phyloP scores from a whole-genome alignment of 2,888 invertebrate genomes.

The Acronicta leporina region DNA sequence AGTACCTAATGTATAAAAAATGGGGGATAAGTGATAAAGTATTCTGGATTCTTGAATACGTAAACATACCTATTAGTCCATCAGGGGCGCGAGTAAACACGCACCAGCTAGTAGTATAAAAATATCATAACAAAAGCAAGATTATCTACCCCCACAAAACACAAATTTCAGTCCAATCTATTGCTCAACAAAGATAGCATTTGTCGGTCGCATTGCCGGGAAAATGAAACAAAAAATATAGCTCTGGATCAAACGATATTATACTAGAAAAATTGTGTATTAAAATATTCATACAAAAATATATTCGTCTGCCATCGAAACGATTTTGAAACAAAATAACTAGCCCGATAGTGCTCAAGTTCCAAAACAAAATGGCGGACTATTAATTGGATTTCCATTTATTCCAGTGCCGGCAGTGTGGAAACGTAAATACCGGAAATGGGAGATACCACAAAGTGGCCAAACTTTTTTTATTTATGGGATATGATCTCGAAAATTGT shows the following conservation, averaged over 20 bases:
- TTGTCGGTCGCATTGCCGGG: constrained; percentile 5
- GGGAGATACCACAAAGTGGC: constrained; percentile 32
- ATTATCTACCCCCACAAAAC: too few species aligned
- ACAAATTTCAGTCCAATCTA: constrained; percentile 2
- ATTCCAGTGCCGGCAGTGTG: constrained; percentile 19
- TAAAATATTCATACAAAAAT: constrained; percentile 53
- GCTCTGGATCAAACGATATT: constrained; percentile 18
- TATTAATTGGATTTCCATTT: constrained; percentile 46
- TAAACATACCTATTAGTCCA: too few species aligned
- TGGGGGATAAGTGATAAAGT: too few species aligned
- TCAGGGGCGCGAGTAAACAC: too few species aligned
- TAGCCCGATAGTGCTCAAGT: constrained; percentile 25
- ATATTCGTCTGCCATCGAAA: constrained; percentile 19
- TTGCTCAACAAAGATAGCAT: constrained; percentile 9
- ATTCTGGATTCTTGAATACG: too few species aligned
- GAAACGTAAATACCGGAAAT: constrained; percentile 46
- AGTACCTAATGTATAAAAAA: too few species aligned
- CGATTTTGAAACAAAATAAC: constrained; percentile 26
- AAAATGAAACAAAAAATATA: constrained; percentile 12
- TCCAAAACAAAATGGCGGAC: constrained; percentile 26
- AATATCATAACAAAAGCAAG: too few species aligned
- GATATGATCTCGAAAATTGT: constrained; percentile 29
- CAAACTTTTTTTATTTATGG: constrained; percentile 44
- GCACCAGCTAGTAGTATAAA: too few species aligned
- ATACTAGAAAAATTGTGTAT: constrained; percentile 35